Percentiles rank a stretch among this genome's conserved stretches.
Conservation (phyloP, 2,113 vertebrate species). For the Oncorhynchus mykiss region DNA sequence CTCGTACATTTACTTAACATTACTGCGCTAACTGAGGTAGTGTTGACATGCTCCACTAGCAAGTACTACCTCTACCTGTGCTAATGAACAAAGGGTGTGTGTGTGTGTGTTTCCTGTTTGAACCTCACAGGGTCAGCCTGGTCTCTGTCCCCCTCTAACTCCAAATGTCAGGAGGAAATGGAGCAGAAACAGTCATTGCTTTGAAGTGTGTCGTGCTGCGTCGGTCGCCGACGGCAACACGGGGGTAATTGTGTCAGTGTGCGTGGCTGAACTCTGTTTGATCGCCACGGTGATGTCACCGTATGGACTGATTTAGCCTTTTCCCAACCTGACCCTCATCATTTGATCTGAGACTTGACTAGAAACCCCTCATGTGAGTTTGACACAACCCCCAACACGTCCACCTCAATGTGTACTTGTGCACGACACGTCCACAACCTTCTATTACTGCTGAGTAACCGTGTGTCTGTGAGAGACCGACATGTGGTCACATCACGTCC, state of each 20-base stretch:
- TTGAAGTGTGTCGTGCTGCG: constrained; percentile 11
- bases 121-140: background rate
- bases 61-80: background rate
- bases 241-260: constrained; percentile 40
- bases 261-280: background rate
- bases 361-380: too few species aligned
- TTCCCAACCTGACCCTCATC: background rate
- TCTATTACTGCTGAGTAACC: too few species aligned
- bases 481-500: too few species aligned
- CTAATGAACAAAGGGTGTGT: background rate
- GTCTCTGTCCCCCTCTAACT: background rate
- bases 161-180: constrained; percentile 15
- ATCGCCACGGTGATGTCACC: background rate
- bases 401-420: too few species aligned
- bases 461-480: too few species aligned
- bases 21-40: too few species aligned
- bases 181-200: constrained; percentile 42
- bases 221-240: constrained; percentile 23
- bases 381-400: too few species aligned
- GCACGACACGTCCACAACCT: too few species aligned
- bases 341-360: too few species aligned
- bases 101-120: background rate
- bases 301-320: background rate
- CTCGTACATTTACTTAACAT: too few species aligned
- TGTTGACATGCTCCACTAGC: too few species aligned